Evolutionary conservation across 2,113 vertebrate genomes (phyloP).

Genomic region (Narcine bancroftii): DNA sequence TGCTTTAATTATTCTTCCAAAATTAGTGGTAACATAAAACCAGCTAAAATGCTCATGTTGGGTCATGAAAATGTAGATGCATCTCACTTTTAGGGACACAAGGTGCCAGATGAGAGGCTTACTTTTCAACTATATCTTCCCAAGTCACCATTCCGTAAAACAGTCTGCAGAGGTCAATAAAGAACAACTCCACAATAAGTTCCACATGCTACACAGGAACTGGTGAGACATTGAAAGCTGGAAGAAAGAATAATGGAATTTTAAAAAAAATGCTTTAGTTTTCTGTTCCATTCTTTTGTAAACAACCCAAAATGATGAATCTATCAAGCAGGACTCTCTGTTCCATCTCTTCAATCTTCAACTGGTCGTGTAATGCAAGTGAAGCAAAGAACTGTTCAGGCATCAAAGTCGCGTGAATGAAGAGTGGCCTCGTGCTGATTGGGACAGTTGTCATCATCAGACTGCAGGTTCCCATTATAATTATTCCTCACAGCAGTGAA

Average conservation of each 20-base stretch:
- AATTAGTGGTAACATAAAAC: neutral
- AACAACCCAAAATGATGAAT: neutral
- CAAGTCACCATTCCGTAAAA: neutral
- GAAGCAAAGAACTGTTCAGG: neutral
- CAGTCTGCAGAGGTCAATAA: neutral
- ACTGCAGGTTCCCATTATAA: neutral
- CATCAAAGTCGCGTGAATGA: neutral
- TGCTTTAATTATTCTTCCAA: neutral
- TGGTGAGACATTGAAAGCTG: neutral
- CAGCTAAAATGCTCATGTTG: neutral
- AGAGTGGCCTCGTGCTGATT: neutral
- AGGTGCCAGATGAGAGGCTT: neutral
- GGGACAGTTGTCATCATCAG: conserved; percentile 22
- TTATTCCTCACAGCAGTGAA: conserved; percentile 25
- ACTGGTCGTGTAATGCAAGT: neutral
- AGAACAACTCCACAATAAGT: neutral
- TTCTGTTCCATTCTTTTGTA: conserved; percentile 24
- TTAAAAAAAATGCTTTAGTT: neutral
- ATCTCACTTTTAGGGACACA: neutral
- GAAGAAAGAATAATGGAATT: conserved; percentile 17
- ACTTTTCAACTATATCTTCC: neutral
- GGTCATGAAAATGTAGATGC: neutral
- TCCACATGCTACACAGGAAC: neutral
- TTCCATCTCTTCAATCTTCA: conserved; percentile 6
- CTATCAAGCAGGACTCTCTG: neutral